Conservation (phyloP, 2,113 vertebrate species). For the Antigone vipio region DNA sequence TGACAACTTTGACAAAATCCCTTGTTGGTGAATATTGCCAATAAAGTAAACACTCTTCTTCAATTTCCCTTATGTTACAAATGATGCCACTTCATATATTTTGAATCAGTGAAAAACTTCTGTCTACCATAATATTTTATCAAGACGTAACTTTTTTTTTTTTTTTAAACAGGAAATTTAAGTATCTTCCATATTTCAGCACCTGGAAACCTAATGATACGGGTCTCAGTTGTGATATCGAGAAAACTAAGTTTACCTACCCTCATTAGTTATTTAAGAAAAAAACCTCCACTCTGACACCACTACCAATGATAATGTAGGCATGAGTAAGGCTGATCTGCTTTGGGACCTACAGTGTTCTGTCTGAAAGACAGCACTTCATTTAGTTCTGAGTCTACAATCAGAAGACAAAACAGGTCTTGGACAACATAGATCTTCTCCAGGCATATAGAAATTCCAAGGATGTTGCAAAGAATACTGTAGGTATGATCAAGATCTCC, state of each 20-base stretch:
- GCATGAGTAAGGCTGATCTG: not conserved
- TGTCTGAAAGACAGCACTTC: not conserved
- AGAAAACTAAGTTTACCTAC: not conserved
- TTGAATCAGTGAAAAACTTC: not conserved
- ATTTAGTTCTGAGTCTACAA: not conserved
- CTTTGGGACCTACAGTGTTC: not conserved
- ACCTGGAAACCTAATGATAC: not conserved
- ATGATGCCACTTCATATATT: not conserved
- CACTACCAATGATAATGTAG: not conserved
- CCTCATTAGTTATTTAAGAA: not conserved
- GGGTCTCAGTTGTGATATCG: not conserved
- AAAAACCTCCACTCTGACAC: not conserved
- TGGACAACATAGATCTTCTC: not conserved
- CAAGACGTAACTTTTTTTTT: not conserved
- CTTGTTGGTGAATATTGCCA: accelerated
- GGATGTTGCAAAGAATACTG: not conserved
- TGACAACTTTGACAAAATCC: not conserved
- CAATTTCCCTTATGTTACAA: not conserved
- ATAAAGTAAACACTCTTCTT: not conserved
- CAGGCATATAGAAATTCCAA: not conserved
- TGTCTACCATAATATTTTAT: not conserved
- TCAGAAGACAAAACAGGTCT: not conserved
- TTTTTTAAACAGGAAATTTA: not conserved
- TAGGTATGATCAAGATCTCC: not conserved
- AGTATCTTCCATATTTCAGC: not conserved